Evolutionary conservation across 2,888 invertebrate species (phyloP).

Genomic region (Xiphydria camelus): DNA sequence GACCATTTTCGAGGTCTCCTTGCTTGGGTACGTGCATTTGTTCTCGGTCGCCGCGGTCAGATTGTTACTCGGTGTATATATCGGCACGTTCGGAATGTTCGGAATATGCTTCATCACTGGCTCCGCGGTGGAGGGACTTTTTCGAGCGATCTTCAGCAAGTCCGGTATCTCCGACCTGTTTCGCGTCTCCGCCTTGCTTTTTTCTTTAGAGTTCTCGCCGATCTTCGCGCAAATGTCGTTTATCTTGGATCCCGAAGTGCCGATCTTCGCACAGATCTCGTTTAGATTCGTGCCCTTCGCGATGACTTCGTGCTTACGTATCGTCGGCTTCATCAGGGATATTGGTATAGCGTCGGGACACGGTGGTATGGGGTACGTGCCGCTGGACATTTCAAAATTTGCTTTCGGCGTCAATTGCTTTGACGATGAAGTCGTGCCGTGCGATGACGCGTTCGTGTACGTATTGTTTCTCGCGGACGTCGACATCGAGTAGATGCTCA

Average conservation of each 20-base stretch:
- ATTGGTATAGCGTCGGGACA: constrained; percentile 55
- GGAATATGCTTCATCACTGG: constrained; percentile 37
- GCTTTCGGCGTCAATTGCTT: constrained; percentile 6
- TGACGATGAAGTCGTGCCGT: background rate
- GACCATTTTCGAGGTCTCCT: constrained; percentile 12
- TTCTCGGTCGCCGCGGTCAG: constrained; percentile 27
- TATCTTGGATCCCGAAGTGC: constrained; percentile 49
- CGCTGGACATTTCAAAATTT: constrained; percentile 4
- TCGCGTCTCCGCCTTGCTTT: constrained; percentile 44
- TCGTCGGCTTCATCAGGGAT: constrained; percentile 47
- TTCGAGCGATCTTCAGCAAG: constrained; percentile 49
- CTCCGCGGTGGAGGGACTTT: constrained; percentile 24
- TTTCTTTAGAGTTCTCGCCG: constrained; percentile 53
- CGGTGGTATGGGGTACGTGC: constrained; percentile 45
- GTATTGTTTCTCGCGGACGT: constrained; percentile 34
- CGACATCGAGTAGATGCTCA: constrained; percentile 44
- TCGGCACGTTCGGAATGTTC: constrained; percentile 50
- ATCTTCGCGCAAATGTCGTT: constrained; percentile 55
- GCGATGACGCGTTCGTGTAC: constrained; percentile 17
- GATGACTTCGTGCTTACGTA: constrained; percentile 45
- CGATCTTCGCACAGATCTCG: constrained; percentile 50
- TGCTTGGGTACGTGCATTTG: constrained; percentile 22
- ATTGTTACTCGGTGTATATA: constrained; percentile 41
- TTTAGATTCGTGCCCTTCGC: constrained; percentile 48
- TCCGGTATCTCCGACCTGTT: constrained; percentile 50